Conservation (phyloP, 2,113 vertebrate species). For the Sapajus apella region DNA sequence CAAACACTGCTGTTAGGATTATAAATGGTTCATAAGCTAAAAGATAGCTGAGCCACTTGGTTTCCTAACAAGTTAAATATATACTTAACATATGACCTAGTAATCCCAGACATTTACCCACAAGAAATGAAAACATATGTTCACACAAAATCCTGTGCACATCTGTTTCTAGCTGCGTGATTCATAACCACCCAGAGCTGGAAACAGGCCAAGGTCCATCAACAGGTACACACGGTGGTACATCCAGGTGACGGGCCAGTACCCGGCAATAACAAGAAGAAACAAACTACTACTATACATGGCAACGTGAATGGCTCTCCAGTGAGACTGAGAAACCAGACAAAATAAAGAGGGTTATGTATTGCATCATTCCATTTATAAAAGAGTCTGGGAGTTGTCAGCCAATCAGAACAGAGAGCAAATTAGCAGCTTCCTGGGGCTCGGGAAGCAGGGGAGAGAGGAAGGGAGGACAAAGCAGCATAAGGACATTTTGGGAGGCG, state of each 20-base stretch:
- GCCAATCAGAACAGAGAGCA: no score
- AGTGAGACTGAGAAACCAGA: neutral
- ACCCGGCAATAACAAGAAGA: neutral
- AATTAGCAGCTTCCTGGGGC: neutral
- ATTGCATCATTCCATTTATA: rapidly evolving
- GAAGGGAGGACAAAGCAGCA: neutral
- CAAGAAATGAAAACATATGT: neutral
- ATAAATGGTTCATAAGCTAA: neutral
- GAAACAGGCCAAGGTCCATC: neutral
- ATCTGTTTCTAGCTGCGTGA: neutral
- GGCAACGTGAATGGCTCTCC: neutral
- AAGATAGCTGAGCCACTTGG: neutral
- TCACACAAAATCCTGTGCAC: neutral
- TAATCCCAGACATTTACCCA: neutral
- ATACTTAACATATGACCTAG: neutral
- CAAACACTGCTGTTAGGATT: neutral
- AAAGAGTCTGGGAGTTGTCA: neutral
- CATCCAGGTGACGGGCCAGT: neutral
- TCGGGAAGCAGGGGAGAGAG: neutral
- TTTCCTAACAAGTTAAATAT: no score
- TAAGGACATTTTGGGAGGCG: neutral
- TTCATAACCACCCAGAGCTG: neutral
- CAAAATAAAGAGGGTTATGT: no score
- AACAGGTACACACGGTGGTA: rapidly evolving
- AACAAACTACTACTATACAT: no score